phyloP scores from a whole-genome alignment of 2,888 invertebrate genomes.

The Idaea aversata region DNA sequence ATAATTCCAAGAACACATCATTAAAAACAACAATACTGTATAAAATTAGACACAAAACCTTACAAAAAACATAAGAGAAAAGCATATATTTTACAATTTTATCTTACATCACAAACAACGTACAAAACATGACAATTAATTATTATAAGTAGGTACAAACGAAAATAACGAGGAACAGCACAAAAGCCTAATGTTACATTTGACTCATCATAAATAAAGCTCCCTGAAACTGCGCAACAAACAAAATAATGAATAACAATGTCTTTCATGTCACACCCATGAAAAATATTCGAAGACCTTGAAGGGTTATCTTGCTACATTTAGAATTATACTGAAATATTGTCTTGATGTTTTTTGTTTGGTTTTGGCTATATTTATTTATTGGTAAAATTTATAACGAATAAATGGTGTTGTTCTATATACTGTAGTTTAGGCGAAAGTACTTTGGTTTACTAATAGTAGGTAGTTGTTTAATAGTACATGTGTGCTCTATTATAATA shows the following conservation, averaged over 20 bases:
- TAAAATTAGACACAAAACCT: constrained; percentile 32
- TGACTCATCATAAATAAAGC: neutral
- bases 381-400: no score
- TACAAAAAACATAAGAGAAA: neutral
- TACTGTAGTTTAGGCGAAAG: no score
- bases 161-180: neutral
- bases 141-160: neutral
- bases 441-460: no score
- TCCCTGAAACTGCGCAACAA: neutral
- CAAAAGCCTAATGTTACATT: neutral
- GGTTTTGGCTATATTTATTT: neutral
- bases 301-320: neutral
- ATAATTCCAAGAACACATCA: no score
- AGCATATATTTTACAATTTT: constrained; percentile 30
- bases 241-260: constrained; percentile 1
- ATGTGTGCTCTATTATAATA: no score
- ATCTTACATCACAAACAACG: constrained; percentile 27
- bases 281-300: neutral
- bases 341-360: neutral
- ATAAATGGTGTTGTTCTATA: no score
- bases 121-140: neutral
- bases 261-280: constrained; percentile 1
- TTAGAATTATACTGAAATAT: neutral
- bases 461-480: no score
- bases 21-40: constrained; percentile 4